Conservation (phyloP, 2,113 vertebrate genomes). For the Macrotus californicus region DNA sequence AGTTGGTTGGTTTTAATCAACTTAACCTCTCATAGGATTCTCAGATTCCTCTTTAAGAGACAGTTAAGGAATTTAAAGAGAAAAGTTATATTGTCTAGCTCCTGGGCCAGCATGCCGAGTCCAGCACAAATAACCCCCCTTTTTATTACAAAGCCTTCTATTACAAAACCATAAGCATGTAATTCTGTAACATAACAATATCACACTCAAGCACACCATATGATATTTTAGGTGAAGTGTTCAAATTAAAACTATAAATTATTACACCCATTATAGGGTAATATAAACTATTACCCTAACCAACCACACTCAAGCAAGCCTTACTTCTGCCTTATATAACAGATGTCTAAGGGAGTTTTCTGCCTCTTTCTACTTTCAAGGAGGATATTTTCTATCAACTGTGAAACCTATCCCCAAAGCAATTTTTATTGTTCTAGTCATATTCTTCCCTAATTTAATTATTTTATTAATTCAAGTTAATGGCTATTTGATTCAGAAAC, state of each 20-base stretch:
- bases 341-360: not conserved
- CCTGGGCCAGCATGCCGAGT: too few relatives aligned
- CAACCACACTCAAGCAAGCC: too few relatives aligned
- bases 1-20: not conserved
- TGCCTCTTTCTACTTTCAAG: not conserved
- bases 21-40: not conserved
- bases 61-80: not conserved
- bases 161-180: too few relatives aligned
- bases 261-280: too few relatives aligned
- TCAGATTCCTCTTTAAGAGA: not conserved
- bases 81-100: not conserved
- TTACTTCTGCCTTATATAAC: not conserved
- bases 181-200: too few relatives aligned
- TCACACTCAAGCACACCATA: too few relatives aligned
- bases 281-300: too few relatives aligned
- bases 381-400: not conserved
- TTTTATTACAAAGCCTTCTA: too few relatives aligned
- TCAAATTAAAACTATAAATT: too few relatives aligned
- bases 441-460: not conserved
- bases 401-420: not conserved
- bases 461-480: slow-evolving; percentile 15
- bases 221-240: too few relatives aligned
- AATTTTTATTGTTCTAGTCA: not conserved
- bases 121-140: too few relatives aligned
- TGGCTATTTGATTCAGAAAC: not conserved